A percentile compares a stretch with the other conserved stretches of the same genome.
These are phyloP conservation scores for Solenopsis invicta DNA, from an alignment of 1,140 invertebrate genomes.

Conservation along the genomic window DNA sequence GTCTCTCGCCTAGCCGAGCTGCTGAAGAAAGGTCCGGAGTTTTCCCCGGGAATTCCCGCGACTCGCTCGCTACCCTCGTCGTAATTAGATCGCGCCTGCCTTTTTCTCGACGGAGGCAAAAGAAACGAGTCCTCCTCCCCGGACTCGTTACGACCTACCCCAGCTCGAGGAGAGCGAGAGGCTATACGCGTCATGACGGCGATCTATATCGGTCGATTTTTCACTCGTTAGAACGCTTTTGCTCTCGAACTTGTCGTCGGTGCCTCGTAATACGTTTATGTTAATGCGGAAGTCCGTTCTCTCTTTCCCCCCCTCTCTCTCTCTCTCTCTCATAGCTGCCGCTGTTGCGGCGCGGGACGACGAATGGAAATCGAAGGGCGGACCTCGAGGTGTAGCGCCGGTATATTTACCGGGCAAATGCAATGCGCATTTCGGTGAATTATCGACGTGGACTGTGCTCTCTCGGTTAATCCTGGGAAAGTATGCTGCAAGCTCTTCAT, in stretches of 20 bases:
- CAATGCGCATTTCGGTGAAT: slow-evolving; percentile 61
- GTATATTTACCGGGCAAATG: slow-evolving; percentile 59
- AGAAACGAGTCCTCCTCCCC: slow-evolving; percentile 21
- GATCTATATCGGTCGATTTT: slow-evolving; percentile 53
- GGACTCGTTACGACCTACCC: slow-evolving; percentile 45
- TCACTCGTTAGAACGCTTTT: slow-evolving; percentile 53
- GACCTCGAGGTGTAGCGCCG: slow-evolving; percentile 31
- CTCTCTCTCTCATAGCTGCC: neutral
- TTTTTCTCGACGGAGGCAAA: slow-evolving; percentile 52
- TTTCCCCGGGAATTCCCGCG: slow-evolving; percentile 53
- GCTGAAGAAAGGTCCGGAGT: slow-evolving; percentile 53
- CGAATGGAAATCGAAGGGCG: slow-evolving; percentile 60
- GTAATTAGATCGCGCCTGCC: slow-evolving; percentile 58
- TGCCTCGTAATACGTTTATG: slow-evolving; percentile 50
- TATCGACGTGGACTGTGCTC: slow-evolving; percentile 40
- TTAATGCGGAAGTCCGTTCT: slow-evolving; percentile 54
- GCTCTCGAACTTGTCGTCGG: slow-evolving; percentile 38
- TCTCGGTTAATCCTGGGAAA: slow-evolving; percentile 31
- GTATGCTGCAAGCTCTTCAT: neutral
- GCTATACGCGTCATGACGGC: slow-evolving; percentile 35
- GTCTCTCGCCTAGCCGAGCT: slow-evolving; percentile 32
- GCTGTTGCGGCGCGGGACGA: slow-evolving; percentile 3
- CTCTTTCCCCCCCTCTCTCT: neutral
- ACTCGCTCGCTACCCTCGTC: slow-evolving; percentile 36
- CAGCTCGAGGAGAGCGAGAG: slow-evolving; percentile 21